phyloP scores from a whole-genome alignment of 2,888 invertebrate genomes.

The Ormyrus labotus region DNA sequence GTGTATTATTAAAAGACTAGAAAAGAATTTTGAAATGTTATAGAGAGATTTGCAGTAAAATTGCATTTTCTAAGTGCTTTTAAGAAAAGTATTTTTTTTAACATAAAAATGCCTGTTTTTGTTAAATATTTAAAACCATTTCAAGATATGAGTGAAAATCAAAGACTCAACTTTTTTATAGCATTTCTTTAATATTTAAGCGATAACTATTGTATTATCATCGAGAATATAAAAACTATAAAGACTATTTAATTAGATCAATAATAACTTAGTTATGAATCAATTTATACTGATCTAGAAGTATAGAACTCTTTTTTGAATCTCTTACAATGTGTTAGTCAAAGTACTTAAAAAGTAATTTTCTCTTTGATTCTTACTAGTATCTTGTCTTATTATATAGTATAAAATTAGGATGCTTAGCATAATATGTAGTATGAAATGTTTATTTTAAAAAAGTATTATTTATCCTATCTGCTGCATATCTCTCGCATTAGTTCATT shows the following conservation, averaged over 20 bases:
- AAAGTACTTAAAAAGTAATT: constrained; percentile 15
- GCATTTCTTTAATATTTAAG: constrained; percentile 21
- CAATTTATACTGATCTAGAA: neutral
- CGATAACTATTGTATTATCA: neutral
- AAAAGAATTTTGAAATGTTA: constrained; percentile 24
- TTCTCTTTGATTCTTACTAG: neutral
- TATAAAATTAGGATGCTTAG: neutral
- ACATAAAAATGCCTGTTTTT: neutral
- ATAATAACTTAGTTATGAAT: neutral
- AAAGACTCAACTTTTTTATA: constrained; percentile 29
- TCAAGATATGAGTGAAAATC: constrained; percentile 32
- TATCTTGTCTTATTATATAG: neutral
- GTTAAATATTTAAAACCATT: constrained; percentile 16
- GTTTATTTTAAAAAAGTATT: constrained; percentile 16
- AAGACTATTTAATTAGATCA: neutral
- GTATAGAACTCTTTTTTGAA: constrained; percentile 15
- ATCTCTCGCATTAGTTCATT: constrained; percentile 33
- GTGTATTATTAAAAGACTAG: constrained; percentile 22
- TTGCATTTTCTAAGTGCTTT: constrained; percentile 24
- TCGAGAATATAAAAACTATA: neutral
- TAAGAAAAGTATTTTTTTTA: constrained; percentile 3
- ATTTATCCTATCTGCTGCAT: constrained; percentile 8
- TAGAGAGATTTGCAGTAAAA: constrained; percentile 45
- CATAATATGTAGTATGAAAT: neutral
- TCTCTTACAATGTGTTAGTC: neutral